Base-by-base conservation (phyloP, 2,888 invertebrate genomes). In the Quadroppia sp. region DNA sequence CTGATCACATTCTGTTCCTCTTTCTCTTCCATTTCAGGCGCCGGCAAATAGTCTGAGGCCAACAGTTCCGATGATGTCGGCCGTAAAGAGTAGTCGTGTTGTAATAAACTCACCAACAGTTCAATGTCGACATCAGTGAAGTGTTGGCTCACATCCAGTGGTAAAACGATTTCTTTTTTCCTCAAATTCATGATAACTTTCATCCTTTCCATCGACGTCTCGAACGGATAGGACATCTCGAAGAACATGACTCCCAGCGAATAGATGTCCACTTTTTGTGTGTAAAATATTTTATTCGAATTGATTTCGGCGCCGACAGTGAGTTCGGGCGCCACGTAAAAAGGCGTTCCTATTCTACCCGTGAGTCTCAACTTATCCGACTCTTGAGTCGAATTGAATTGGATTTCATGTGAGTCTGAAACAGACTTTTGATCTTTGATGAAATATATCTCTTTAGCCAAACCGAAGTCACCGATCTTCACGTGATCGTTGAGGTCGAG, bases 391-490 rank as follows among this genome's bases (percentile, higher is more conserved):
- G 45, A 40, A 28, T 69, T 42, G 6, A 17, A 28, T 67, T 67
- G n/a, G n/a, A n/a, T n/a, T n/a, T n/a, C n/a, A n/a, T n/a, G 67
- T 25, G 42, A 15, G 4, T 45, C 69, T 1, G 11, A 13, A 6
- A 15, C 25, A 23, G 17, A 20, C 4, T 69, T 69, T 15, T 72
- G 40, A 17, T 59, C 72, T 30, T 59, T 59, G 0, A 87, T 84
- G 71, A 89, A 86, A 78, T 87, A 89, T 0, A 90, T 91, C 0
- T 48, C 48, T 20, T 94, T 96, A 0, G 98, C 97, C 2, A 98
- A 85, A 17, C 98, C 98, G 82, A 98, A 98, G 83, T 98, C 98
- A 15, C 97, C 98, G 77, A 98, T 98, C 86, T 98, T 98, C 0
- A 94, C 94, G 81, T 94, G 93, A 83, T 96, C 95, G 75, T 83